Evolutionary conservation across 2,113 vertebrate species (phyloP), one percentile per base, ranked within the genome.

Genomic region (Tachuris rubrigastra): DNA sequence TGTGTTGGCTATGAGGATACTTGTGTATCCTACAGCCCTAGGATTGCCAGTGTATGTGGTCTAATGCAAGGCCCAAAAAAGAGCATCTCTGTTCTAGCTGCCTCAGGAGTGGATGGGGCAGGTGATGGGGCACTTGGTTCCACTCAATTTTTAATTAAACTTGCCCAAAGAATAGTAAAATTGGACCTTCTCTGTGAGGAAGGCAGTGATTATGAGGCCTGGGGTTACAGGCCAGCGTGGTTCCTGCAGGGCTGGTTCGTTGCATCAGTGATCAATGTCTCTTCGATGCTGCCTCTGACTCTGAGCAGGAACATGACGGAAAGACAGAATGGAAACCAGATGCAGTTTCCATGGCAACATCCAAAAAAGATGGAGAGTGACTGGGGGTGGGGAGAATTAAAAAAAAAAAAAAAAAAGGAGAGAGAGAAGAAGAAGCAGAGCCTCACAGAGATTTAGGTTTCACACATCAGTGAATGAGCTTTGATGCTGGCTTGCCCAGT

Each of bases 291-390:
- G 90, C 80, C 93, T 97, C 95, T 96, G 82, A 97, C 94, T 96
- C 95, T 94, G 83, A 97, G 69, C 80, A 83, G 90, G 91, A 95
- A 94, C 83, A 69, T 97, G 97, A 97, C 2, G 1, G 95, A 97
- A 94, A 95, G 89, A 66, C 86, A 96, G 91, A 97, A 97, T 87
- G 92, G 96, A 98, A 98, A 98, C 94, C 85, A 96, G 93, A 93
- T 91, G 81, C 79, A 86, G 98, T 98, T 98, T 97, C 98, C 95
- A 98, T 98, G 96, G 97, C 95, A 98, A 98, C 98, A 5, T 85
- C 94, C 80, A 91, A 96, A 96, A 97, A 97, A 92, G 84, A 91
- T 67, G 71, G 79, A 87, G 79, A 91, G 73, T 92, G 89, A 85
- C 73, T 93, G 94, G 46, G 89, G 89, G 92, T 73, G 67, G 74